Base-by-base conservation (phyloP, 2,797 vertebrate species). In the Harpagifer antarcticus region DNA sequence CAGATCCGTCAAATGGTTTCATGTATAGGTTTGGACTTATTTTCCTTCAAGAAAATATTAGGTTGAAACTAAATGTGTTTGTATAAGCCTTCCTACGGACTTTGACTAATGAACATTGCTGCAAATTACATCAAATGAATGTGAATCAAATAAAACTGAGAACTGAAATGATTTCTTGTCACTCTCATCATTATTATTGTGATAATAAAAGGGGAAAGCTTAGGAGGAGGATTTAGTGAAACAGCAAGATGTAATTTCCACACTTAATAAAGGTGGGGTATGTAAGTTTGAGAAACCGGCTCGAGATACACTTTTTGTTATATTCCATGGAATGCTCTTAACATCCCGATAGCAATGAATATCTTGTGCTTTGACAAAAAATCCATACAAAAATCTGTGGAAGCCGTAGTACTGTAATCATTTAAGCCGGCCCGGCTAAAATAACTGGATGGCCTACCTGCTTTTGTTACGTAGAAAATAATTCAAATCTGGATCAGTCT, bases 101-200 rank as follows among this genome's bases (percentile, higher is more conserved):
- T 42, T 74, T 27, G 0, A 65, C 56, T 53, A 40, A 74, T 86
- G 70, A 79, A 78, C 85, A 74, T 80, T 84, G 56, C 79, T 49
- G 60, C 3, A 68, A 78, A 68, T 85, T 23, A 74, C 62, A 77
- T 81, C 65, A 81, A 84, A 86, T 65, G 52, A 78, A 84, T 67
- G 55, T 78, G 33, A 92, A 89, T 75, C 19, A 87, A 95, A 93
- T 91, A 92, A 92, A 94, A 92, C 90, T 90, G 91, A 91, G 79
- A 66, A 81, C 64, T 66, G 64, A 64, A 81, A 62, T 52, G 14
- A 60, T 19, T 62, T 62, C 69, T n/a, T 84, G 37, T 54, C 48
- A 52, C 40, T 83, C 11, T 80, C 43, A 17, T 78, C 74, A 47
- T 53, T 76, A 3, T 53, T 76, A 3, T 52, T 80, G 9, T 59